These are phyloP conservation scores for Mus caroli DNA, from an alignment of 2,797 vertebrate species.

Conservation along the genomic window DNA sequence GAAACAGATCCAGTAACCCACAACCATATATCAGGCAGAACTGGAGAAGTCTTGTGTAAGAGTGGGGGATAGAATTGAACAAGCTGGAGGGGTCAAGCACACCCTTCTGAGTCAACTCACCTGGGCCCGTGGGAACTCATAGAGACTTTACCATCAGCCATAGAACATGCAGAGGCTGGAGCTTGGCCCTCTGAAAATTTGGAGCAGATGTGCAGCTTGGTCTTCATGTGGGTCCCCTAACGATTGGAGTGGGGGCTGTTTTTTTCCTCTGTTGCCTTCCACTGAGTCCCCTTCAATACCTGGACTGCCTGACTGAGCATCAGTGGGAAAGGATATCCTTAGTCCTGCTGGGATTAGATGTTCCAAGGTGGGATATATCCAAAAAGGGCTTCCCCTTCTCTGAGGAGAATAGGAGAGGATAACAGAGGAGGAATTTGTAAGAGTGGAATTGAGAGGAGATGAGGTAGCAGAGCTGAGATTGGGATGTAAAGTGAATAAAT, in stretches of 20 bases:
- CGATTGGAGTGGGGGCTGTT: background rate
- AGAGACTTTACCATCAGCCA: background rate
- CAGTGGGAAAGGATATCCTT: background rate
- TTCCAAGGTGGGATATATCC: background rate
- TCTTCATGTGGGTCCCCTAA: background rate
- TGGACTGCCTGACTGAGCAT: background rate
- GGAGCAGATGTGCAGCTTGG: background rate
- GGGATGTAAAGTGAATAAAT: background rate
- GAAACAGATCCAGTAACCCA: background rate
- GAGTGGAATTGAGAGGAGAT: background rate
- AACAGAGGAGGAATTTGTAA: background rate
- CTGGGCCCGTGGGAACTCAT: background rate
- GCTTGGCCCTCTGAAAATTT: background rate
- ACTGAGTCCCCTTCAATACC: background rate
- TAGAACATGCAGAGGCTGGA: background rate
- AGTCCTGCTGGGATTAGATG: background rate
- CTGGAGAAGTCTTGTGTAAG: background rate
- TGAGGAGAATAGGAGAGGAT: background rate
- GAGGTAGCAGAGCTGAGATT: background rate
- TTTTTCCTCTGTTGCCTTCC: background rate
- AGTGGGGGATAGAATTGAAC: background rate
- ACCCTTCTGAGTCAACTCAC: background rate
- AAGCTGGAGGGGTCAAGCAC: background rate
- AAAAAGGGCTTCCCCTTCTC: background rate
- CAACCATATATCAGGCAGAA: background rate